These are phyloP conservation scores for Cistogaster globosa DNA, from an alignment of 2,888 invertebrate species.

Conservation along the genomic window DNA sequence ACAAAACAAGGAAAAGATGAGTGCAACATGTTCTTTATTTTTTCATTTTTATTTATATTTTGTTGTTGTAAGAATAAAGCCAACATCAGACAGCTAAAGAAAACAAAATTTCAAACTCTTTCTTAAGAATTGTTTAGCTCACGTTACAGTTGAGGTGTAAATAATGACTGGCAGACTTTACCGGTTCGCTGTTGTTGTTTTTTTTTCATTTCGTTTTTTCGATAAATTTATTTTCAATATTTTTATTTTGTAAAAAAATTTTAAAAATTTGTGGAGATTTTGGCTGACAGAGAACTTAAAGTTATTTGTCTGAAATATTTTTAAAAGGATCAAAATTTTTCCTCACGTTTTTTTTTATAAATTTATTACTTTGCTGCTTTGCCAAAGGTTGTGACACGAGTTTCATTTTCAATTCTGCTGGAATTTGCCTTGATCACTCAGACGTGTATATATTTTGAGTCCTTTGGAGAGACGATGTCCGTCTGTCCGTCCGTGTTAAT, in stretches of 20 bases:
- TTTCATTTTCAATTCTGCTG: constrained; percentile 10
- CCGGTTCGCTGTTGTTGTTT: constrained; percentile 57
- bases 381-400: constrained; percentile 43
- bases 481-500: too few relatives aligned
- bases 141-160: constrained; percentile 65
- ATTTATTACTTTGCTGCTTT: constrained; percentile 1
- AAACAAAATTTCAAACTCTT: constrained; percentile 41
- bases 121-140: constrained; percentile 54
- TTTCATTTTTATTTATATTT: neutral
- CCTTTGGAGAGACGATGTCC: too few relatives aligned
- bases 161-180: constrained; percentile 62
- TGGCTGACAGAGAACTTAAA: constrained; percentile 4
- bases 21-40: neutral
- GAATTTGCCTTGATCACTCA: neutral
- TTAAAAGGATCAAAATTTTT: neutral
- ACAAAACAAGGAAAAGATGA: constrained; percentile 12
- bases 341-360: neutral
- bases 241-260: constrained; percentile 4
- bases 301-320: constrained; percentile 10
- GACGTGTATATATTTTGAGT: neutral
- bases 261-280: constrained; percentile 7
- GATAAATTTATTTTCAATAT: constrained; percentile 52
- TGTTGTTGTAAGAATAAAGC: constrained; percentile 24
- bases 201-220: neutral
- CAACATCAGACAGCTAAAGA: constrained; percentile 5